phyloP scores from a whole-genome alignment of 2,888 invertebrate genomes.

The Drosophila affinis region DNA sequence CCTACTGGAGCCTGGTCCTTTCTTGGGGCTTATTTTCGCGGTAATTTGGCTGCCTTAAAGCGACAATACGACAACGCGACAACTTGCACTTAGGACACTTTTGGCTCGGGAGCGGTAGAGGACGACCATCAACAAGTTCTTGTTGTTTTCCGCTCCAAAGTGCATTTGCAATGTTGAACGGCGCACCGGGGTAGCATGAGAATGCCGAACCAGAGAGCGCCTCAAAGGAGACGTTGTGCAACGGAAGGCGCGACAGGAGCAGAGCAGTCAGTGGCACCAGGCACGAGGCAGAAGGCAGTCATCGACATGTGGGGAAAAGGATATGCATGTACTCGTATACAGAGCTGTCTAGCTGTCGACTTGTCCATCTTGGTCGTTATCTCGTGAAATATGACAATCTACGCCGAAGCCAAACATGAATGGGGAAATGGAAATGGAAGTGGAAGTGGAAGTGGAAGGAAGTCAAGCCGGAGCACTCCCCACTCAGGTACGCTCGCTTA shows the following conservation, averaged over 20 bases:
- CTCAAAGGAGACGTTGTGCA: conserved; percentile 31
- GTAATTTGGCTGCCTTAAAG: conserved; percentile 45
- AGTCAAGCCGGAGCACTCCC: conserved; percentile 15
- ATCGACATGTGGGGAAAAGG: conserved; percentile 59
- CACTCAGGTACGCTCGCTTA: conserved; percentile 59
- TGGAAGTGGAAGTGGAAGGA: conserved; percentile 15
- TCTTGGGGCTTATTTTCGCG: neutral
- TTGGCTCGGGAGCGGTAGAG: conserved; percentile 26
- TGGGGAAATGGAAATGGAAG: conserved; percentile 13
- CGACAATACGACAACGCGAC: neutral
- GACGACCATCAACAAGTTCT: conserved; percentile 69
- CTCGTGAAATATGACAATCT: conserved; percentile 72
- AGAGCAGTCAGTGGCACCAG: neutral
- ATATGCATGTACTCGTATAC: conserved; percentile 43
- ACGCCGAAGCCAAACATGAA: conserved; percentile 8
- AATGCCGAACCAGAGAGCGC: conserved; percentile 3
- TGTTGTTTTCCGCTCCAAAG: conserved; percentile 51
- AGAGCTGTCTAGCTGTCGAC: conserved; percentile 39
- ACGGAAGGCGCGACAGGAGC: conserved; percentile 49
- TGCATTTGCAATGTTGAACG: conserved; percentile 52
- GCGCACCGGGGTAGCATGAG: conserved; percentile 4
- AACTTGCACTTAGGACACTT: conserved; percentile 58
- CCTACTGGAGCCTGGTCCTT: neutral
- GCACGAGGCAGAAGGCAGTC: neutral
- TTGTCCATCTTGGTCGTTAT: conserved; percentile 68